phyloP scores from a whole-genome alignment of 2,113 vertebrate species.

The Syrmaticus mikado region DNA sequence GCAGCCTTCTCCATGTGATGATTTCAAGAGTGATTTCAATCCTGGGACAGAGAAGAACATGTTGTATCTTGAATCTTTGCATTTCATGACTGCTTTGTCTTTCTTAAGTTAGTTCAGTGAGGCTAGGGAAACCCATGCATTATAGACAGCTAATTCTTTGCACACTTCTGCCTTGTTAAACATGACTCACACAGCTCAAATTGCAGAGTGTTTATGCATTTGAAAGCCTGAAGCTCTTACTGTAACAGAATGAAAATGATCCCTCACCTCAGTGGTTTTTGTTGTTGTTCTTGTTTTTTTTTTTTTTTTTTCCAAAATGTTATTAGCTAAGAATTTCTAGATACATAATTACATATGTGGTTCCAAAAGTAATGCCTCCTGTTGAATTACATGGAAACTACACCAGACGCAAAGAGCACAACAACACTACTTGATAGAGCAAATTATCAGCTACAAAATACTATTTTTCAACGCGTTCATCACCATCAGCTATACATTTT shows the following conservation, averaged over 20 bases:
- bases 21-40: neutral
- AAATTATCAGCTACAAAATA: neutral
- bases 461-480: no score
- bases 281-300: slow-evolving; percentile 27
- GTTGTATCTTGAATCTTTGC: neutral
- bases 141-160: neutral
- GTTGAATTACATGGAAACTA: neutral
- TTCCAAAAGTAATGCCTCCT: neutral
- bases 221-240: slow-evolving; percentile 57
- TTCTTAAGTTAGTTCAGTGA: neutral
- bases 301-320: slow-evolving; percentile 18
- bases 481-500: neutral
- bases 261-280: neutral
- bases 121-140: neutral
- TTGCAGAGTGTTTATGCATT: slow-evolving; percentile 42
- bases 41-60: neutral
- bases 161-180: slow-evolving; percentile 36
- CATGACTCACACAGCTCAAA: slow-evolving; percentile 58
- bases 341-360: neutral
- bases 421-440: neutral
- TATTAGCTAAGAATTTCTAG: slow-evolving; percentile 22
- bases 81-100: slow-evolving; percentile 11
- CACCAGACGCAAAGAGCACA: neutral
- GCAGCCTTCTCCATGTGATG: neutral
- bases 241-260: slow-evolving; percentile 46